A percentile compares a stretch with the other conserved stretches of the same genome.
Evolutionary conservation across 2,888 invertebrate species (phyloP).

Genomic region (Anaspis maculata): DNA sequence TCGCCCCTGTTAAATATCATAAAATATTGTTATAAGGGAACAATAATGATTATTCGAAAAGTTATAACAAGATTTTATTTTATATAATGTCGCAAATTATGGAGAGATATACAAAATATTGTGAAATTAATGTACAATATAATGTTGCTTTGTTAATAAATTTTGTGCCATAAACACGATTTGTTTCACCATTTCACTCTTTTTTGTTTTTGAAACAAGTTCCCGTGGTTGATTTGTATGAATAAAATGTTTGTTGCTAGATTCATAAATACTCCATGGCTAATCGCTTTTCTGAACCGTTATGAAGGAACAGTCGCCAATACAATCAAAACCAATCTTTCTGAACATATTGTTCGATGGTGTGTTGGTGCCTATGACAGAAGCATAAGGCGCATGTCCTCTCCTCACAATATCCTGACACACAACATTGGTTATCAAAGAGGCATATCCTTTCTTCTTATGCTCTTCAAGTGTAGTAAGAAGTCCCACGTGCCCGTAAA

Average conservation of each 20-base stretch:
- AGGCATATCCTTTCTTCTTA: conserved; percentile 36
- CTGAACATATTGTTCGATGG: conserved; percentile 33
- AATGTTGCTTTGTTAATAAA: conserved; percentile 34
- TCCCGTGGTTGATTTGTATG: too few species aligned
- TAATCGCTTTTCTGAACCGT: too few species aligned
- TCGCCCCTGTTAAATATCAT: conserved; percentile 11
- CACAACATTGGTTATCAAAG: conserved; percentile 30
- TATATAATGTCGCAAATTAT: conserved; percentile 26
- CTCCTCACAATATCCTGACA: conserved; percentile 33
- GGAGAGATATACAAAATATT: conserved; percentile 16
- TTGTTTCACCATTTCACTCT: too few species aligned
- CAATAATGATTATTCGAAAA: conserved; percentile 24
- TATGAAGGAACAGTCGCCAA: conserved; percentile 3
- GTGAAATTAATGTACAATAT: conserved; percentile 21
- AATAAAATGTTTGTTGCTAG: too few species aligned
- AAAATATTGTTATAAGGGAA: conserved; percentile 23
- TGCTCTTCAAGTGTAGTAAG: conserved; percentile 35
- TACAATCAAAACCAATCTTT: conserved; percentile 26
- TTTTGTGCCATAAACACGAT: conserved; percentile 20
- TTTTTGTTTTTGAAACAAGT: too few species aligned
- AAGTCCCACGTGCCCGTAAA: conserved; percentile 32
- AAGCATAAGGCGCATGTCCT: conserved; percentile 29
- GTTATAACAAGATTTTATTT: conserved; percentile 27
- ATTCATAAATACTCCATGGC: too few species aligned
- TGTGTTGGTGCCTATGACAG: conserved; percentile 30